Evolutionary conservation across 2,797 vertebrate species (phyloP).

Genomic region (Erpetoichthys calabaricus): DNA sequence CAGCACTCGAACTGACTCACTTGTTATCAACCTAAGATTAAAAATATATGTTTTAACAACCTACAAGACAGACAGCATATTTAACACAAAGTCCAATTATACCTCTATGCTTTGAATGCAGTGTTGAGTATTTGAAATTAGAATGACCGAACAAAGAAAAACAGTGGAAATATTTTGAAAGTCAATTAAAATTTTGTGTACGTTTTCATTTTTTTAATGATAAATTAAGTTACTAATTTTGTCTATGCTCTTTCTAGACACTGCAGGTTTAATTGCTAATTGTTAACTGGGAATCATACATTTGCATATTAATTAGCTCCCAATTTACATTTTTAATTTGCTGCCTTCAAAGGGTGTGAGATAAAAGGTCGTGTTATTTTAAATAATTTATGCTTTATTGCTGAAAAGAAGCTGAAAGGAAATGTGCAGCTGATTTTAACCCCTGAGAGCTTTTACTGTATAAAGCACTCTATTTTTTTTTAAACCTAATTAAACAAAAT

Average conservation of each 20-base stretch:
- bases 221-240: constrained; percentile 99
- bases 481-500: constrained; percentile 42
- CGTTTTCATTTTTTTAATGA: constrained; percentile 96
- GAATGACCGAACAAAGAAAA: constrained; percentile 42
- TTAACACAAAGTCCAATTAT: constrained; percentile 37
- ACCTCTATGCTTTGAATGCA: constrained; percentile 26
- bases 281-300: constrained; percentile 98
- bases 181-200: constrained; percentile 92
- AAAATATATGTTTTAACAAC: constrained; percentile 35
- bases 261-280: constrained; percentile 99
- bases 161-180: constrained; percentile 72
- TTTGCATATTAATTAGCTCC: constrained; percentile 99
- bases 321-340: constrained; percentile 99
- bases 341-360: constrained; percentile 98
- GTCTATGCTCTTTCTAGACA: constrained; percentile 97
- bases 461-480: constrained; percentile 69
- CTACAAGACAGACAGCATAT: constrained; percentile 33
- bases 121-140: constrained; percentile 25
- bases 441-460: constrained; percentile 58
- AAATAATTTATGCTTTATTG: constrained; percentile 99
- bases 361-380: constrained; percentile 99
- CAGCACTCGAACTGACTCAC: too few relatives aligned
- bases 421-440: constrained; percentile 79
- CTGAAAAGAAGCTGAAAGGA: constrained; percentile 94
- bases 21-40: not conserved